Percentiles rank a stretch among this genome's conserved stretches.
Evolutionary conservation across 1,140 invertebrate species (phyloP).

Genomic region (Papilio polyxenes): DNA sequence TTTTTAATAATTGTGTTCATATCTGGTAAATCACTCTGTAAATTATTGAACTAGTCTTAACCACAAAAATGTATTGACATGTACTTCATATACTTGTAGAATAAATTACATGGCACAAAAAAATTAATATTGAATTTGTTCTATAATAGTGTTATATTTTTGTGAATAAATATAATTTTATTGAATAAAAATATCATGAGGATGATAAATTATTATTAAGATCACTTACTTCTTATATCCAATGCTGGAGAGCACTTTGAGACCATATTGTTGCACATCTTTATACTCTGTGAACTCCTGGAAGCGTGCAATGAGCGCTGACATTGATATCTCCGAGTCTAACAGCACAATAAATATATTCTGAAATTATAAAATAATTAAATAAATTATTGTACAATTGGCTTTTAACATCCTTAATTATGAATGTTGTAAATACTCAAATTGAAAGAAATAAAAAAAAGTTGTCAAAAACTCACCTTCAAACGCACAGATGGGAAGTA

Average conservation of each 20-base stretch:
- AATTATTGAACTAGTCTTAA: no score
- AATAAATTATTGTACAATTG: conserved; percentile 18
- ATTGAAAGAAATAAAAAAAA: neutral
- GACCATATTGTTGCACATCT: conserved; percentile 71
- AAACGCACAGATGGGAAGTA: conserved; percentile 83
- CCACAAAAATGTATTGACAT: no score
- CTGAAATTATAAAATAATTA: conserved; percentile 53
- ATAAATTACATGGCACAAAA: no score
- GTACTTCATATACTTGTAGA: no score
- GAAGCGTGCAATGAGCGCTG: conserved; percentile 67
- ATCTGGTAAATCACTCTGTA: neutral
- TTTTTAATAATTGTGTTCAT: no score
- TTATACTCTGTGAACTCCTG: conserved; percentile 74
- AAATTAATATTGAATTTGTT: no score
- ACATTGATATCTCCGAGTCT: conserved; percentile 68
- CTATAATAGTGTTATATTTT: no score
- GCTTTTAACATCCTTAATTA: no score
- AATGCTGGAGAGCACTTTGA: conserved; percentile 67
- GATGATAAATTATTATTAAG: no score
- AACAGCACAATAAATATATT: conserved; percentile 71
- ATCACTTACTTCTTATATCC: conserved; percentile 68
- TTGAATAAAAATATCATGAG: no score
- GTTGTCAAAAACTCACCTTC: conserved; percentile 72
- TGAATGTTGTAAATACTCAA: no score
- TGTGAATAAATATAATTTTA: no score